Base-by-base conservation (phyloP, 2,113 vertebrate genomes). In the Melanerpes formicivorus region DNA sequence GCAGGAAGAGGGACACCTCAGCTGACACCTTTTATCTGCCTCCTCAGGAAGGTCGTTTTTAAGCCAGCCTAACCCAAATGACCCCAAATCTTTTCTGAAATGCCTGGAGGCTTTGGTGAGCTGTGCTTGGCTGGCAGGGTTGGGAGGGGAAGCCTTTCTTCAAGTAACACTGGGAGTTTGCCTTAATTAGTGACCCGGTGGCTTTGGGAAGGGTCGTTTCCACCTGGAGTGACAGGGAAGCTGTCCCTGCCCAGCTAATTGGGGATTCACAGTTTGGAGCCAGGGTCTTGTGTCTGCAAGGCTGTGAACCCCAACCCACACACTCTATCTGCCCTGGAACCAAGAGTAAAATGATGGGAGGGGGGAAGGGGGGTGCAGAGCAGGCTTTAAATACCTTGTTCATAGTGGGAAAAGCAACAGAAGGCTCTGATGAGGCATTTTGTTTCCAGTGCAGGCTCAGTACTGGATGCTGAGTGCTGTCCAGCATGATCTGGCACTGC, bases 1-100 rank as follows among this genome's bases (percentile, higher is more conserved):
- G 40, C 1, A 13, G 73, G 44, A 80, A 40, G 32, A 59, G 34
- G 40, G 71, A 46, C 0, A 0, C 56, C 27, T 67, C 46, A 1
- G 48, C 23, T 1, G 1, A 50, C 65, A 56, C 50, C 52, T 90
- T 80, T 48, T 65, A 77, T 64, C 63, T 17, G 6, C 34, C 81
- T 59, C 76, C 65, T 85, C 25, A 1, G 32, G 54, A 83, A 87
- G 48, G 79, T n/a, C 26, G 34, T 29, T 84, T 84, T 87, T 79
- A 52, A 93, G 34, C 78, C 10, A 2, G 46, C 18, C 77, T 64
- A 64, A 82, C 71, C 87, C 66, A 60, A 70, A 37, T 18, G 85
- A 93, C 77, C 88, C 65, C 71, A 78, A 37, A 77, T 8, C 67
- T 79, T n/a, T 73, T 64, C 55, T 71, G 80, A 87, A 85, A 42